Percentiles rank a stretch among this genome's conserved stretches.
phyloP scores from a whole-genome alignment of 1,140 invertebrate species.

The Globodera ellingtonae region DNA sequence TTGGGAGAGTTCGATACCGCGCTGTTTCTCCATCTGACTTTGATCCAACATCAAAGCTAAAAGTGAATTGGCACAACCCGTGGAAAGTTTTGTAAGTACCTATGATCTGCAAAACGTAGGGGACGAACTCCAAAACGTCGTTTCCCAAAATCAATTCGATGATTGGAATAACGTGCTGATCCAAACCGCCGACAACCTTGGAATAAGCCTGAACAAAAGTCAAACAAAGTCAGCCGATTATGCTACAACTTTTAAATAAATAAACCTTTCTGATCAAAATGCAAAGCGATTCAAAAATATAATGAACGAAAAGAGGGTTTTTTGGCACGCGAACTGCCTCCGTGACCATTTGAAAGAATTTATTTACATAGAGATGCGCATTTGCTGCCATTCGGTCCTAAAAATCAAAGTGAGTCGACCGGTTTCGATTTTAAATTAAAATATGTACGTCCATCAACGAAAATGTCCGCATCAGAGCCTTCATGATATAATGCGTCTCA shows the following conservation, averaged over 20 bases:
- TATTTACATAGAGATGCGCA: conserved; percentile 36
- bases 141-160: conserved; percentile 42
- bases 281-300: conserved; percentile 68
- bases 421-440: conserved; percentile 10
- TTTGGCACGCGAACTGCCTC: conserved; percentile 66
- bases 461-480: conserved; percentile 50
- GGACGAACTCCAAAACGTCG: conserved; percentile 23
- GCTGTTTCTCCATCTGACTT: conserved; percentile 67
- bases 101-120: conserved; percentile 6
- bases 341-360: conserved; percentile 31
- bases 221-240: conserved; percentile 15
- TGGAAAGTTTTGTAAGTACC: background rate
- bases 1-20: conserved; percentile 69
- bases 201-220: conserved; percentile 39
- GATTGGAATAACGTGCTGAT: conserved; percentile 42
- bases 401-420: conserved; percentile 23
- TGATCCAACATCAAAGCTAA: conserved; percentile 82
- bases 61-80: conserved; percentile 1
- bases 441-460: conserved; percentile 45
- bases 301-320: conserved; percentile 69
- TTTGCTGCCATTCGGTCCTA: conserved; percentile 36
- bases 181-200: conserved; percentile 27
- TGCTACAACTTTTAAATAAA: conserved; percentile 6
- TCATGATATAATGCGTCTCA: conserved; percentile 50
- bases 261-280: conserved; percentile 62